Evolutionary conservation across 2,797 vertebrate species (phyloP).

Genomic region (Erethizon dorsatum): DNA sequence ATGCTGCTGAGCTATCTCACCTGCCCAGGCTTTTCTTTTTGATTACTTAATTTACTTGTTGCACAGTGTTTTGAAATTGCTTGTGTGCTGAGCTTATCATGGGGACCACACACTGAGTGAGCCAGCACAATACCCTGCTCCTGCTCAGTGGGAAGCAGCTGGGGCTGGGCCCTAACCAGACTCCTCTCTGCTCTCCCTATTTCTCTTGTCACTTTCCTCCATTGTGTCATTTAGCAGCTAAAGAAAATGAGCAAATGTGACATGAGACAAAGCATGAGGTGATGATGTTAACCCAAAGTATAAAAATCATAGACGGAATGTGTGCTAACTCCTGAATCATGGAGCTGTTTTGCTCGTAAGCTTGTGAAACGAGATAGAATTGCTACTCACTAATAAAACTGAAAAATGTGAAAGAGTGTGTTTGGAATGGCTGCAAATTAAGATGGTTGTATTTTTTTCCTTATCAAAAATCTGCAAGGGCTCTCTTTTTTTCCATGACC

Average conservation of each 20-base stretch:
- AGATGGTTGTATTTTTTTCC: background rate
- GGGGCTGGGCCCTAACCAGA: background rate
- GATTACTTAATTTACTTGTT: background rate
- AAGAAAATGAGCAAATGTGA: constrained; percentile 1
- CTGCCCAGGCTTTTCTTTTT: background rate
- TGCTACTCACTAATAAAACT: background rate
- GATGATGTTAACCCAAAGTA: background rate
- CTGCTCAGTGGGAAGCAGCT: background rate
- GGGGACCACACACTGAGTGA: background rate
- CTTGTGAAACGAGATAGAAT: background rate
- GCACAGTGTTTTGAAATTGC: background rate
- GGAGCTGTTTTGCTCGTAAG: background rate
- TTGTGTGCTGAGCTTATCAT: background rate
- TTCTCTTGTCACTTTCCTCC: background rate
- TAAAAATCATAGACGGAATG: background rate
- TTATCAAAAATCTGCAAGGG: background rate
- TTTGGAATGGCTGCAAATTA: background rate
- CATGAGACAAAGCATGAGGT: background rate
- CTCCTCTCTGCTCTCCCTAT: no score
- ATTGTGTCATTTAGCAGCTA: background rate
- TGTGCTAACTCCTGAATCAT: background rate
- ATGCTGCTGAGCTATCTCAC: no score
- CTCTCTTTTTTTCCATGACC: background rate
- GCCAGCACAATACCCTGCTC: background rate
- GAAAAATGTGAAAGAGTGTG: background rate